These are phyloP conservation scores for Hypsibius dujardini DNA, from an alignment of 1,140 invertebrate genomes.

Conservation along the genomic window DNA sequence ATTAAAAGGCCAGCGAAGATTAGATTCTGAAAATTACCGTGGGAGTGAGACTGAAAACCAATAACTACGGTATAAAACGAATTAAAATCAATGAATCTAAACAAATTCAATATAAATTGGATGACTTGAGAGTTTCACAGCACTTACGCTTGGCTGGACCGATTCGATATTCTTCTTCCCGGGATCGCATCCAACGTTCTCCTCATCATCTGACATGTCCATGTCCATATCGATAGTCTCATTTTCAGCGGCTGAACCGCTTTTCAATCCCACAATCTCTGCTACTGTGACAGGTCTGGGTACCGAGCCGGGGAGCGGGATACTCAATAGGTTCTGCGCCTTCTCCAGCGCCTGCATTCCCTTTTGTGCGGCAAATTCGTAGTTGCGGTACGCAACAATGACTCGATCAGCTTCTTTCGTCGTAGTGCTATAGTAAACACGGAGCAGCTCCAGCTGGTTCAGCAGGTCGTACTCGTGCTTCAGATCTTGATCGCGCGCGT, in stretches of 20 bases:
- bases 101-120: too few relatives aligned
- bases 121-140: too few relatives aligned
- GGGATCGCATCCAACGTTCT: too few relatives aligned
- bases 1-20: too few relatives aligned
- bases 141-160: too few relatives aligned
- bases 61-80: too few relatives aligned
- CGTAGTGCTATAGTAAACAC: slow-evolving; percentile 5
- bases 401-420: background rate
- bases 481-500: background rate
- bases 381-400: background rate
- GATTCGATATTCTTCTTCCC: too few relatives aligned
- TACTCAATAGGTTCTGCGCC: background rate
- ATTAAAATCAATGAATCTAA: too few relatives aligned
- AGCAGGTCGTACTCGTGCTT: slow-evolving; percentile 5
- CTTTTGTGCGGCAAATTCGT: background rate
- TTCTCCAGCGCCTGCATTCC: background rate
- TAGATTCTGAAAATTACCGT: too few relatives aligned
- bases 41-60: too few relatives aligned
- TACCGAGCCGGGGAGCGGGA: background rate
- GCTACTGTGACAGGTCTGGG: background rate
- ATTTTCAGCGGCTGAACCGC: background rate
- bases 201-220: slow-evolving; percentile 3
- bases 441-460: slow-evolving; percentile 1
- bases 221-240: slow-evolving; percentile 6
- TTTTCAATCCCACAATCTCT: background rate